A percentile compares a stretch with the other conserved stretches of the same genome.
These are phyloP conservation scores for Eumerus sabulonum DNA, from an alignment of 2,888 invertebrate genomes.

Conservation along the genomic window DNA sequence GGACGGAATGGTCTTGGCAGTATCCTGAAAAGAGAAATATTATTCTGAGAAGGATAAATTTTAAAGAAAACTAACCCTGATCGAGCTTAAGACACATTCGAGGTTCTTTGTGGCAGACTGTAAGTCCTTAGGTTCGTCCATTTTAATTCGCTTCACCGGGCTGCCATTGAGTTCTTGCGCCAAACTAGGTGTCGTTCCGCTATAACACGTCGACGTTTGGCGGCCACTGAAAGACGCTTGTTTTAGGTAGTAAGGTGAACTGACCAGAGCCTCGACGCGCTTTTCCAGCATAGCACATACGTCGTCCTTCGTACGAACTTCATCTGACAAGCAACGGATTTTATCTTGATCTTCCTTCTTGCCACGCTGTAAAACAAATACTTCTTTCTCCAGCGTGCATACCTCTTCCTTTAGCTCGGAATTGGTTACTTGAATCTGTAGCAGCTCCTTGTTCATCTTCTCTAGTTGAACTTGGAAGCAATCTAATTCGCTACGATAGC, in stretches of 20 bases:
- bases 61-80: constrained; percentile 71
- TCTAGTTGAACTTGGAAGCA: constrained; percentile 80
- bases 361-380: constrained; percentile 81
- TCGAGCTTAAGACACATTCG: constrained; percentile 73
- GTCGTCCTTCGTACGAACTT: constrained; percentile 79
- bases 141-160: constrained; percentile 74
- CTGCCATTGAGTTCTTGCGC: constrained; percentile 76
- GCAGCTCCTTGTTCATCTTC: constrained; percentile 81
- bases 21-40: constrained; percentile 70
- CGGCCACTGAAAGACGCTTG: constrained; percentile 2
- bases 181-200: constrained; percentile 71
- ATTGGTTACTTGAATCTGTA: constrained; percentile 84
- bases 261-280: constrained; percentile 72
- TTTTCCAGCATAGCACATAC: constrained; percentile 73
- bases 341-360: constrained; percentile 81
- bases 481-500: constrained; percentile 80
- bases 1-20: constrained; percentile 73
- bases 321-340: constrained; percentile 81
- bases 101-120: constrained; percentile 73
- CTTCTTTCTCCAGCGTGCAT: constrained; percentile 82
- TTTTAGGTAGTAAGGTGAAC: constrained; percentile 28
- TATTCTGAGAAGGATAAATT: neutral
- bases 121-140: constrained; percentile 72
- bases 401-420: constrained; percentile 86
- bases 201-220: constrained; percentile 20